A percentile compares a stretch with the other conserved stretches of the same genome.
These are phyloP conservation scores for Cerceris rybyensis DNA, from an alignment of 2,888 invertebrate genomes.

Conservation along the genomic window DNA sequence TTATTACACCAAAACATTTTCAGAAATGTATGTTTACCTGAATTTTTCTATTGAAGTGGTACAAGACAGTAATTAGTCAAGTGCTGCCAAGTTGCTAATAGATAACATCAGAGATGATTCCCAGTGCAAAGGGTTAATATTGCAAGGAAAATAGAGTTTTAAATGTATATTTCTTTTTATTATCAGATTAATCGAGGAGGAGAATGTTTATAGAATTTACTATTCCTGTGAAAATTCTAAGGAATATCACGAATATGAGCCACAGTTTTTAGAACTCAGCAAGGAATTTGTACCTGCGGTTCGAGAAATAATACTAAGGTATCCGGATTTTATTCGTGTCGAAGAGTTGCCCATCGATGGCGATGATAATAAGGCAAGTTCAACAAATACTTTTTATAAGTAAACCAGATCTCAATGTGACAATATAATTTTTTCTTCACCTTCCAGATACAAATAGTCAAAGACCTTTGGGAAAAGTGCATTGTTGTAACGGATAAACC, in stretches of 20 bases:
- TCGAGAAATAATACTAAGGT: conserved; percentile 87
- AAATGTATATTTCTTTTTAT: background rate
- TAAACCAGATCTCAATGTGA: background rate
- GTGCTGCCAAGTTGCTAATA: too few species aligned
- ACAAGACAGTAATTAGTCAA: too few species aligned
- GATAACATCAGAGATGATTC: too few species aligned
- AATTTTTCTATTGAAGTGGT: too few species aligned
- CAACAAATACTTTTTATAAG: conserved; percentile 6
- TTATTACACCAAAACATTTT: too few species aligned
- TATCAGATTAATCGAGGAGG: conserved; percentile 86
- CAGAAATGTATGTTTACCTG: too few species aligned
- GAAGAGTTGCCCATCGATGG: conserved; percentile 87
- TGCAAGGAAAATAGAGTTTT: too few species aligned
- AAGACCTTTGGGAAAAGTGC: conserved; percentile 92
- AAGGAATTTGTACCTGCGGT: conserved; percentile 87
- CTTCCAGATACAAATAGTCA: conserved; percentile 84
- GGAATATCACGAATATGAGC: conserved; percentile 92
- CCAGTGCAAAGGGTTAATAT: too few species aligned
- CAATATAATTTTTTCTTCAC: conserved; percentile 15
- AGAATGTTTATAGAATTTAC: conserved; percentile 86
- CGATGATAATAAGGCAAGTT: conserved; percentile 85
- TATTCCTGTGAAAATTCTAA: conserved; percentile 93
- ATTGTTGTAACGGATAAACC: conserved; percentile 89
- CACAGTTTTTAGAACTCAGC: conserved; percentile 89
- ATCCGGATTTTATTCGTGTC: conserved; percentile 90